A percentile compares a stretch with the other conserved stretches of the same genome.
Conservation (phyloP, 2,113 vertebrate genomes). For the Anguilla rostrata region DNA sequence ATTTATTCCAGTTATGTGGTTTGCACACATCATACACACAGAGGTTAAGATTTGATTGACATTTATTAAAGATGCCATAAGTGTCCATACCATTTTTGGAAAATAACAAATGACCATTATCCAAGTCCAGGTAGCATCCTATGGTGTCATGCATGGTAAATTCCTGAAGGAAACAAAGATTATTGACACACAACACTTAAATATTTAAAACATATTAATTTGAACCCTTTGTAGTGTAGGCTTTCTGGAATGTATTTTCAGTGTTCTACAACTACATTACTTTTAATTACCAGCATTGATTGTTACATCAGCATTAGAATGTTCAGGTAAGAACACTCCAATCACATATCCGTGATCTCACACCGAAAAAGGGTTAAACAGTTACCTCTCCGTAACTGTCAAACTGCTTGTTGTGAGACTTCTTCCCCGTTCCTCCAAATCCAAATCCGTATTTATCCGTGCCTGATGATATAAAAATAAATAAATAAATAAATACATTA, state of each 20-base stretch:
- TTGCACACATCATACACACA: background rate
- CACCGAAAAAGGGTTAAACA: background rate
- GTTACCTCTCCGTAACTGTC: conserved; percentile 96
- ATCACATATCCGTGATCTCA: too few relatives aligned
- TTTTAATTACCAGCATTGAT: too few relatives aligned
- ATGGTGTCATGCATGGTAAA: conserved; percentile 98
- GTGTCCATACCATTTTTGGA: conserved; percentile 85
- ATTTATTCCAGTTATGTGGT: background rate
- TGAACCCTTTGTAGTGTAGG: background rate
- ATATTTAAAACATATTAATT: background rate
- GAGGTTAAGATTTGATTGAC: background rate
- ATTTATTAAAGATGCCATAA: background rate
- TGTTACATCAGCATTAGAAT: too few relatives aligned
- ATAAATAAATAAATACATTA: background rate
- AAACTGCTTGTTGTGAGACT: conserved; percentile 97
- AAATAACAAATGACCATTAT: conserved; percentile 82
- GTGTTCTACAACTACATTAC: too few relatives aligned
- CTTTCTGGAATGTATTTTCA: too few relatives aligned
- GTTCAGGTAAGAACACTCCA: too few relatives aligned
- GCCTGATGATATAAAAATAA: conserved; percentile 63
- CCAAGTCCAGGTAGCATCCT: conserved; percentile 88
- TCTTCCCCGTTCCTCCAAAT: conserved; percentile 97
- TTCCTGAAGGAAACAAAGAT: conserved; percentile 70
- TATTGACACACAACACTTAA: background rate
- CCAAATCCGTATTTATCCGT: conserved; percentile 96